phyloP scores from a whole-genome alignment of 2,888 invertebrate species.

The Idaea aversata region DNA sequence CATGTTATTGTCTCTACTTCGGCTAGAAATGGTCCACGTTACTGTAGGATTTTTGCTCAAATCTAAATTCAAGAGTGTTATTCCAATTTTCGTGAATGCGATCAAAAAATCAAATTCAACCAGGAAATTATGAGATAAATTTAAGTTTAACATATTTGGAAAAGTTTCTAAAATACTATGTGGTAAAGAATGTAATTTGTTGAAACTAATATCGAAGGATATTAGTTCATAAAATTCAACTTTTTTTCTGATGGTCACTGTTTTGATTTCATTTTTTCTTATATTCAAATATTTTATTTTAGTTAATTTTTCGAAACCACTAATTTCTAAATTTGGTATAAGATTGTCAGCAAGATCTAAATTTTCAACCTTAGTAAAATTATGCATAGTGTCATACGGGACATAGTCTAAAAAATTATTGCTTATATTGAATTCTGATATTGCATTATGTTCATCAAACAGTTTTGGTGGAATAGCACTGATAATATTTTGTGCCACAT shows the following conservation, averaged over 20 bases:
- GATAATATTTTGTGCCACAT: constrained; percentile 87
- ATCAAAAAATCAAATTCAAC: constrained; percentile 62
- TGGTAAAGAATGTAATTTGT: constrained; percentile 60
- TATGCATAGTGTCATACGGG: constrained; percentile 88
- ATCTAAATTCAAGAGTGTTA: constrained; percentile 64
- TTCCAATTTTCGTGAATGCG: constrained; percentile 49
- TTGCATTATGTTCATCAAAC: constrained; percentile 84
- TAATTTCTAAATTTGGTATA: constrained; percentile 86
- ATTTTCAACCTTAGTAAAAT: constrained; percentile 86
- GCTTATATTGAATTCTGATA: constrained; percentile 87
- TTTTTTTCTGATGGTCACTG: constrained; percentile 58
- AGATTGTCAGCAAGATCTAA: constrained; percentile 85
- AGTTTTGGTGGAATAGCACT: constrained; percentile 83
- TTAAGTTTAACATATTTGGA: constrained; percentile 68
- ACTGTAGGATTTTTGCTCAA: constrained; percentile 67
- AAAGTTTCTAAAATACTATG: constrained; percentile 61
- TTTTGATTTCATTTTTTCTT: constrained; percentile 69
- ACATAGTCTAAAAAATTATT: constrained; percentile 87
- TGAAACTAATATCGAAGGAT: constrained; percentile 66
- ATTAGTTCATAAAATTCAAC: constrained; percentile 57
- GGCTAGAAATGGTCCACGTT: constrained; percentile 52
- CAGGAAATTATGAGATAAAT: constrained; percentile 69
- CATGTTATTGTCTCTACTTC: constrained; percentile 53
- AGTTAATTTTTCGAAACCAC: constrained; percentile 60
- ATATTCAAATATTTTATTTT: constrained; percentile 65